Conservation (phyloP, 2,797 vertebrate genomes). For the Coracias cyanogaster region DNA sequence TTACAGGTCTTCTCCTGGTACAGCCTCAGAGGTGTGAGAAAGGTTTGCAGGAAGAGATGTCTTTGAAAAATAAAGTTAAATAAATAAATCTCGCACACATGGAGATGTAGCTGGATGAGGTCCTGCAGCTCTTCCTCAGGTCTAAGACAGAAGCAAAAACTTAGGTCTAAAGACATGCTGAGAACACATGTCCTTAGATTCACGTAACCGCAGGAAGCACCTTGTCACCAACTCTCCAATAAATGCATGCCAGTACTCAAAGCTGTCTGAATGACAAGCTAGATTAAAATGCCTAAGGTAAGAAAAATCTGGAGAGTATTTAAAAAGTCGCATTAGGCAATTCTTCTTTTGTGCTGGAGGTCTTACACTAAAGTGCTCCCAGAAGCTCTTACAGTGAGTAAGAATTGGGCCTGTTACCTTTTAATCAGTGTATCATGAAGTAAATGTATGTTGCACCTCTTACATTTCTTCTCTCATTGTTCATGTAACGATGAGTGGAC, state of each 20-base stretch:
- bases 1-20: not conserved
- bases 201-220: not conserved
- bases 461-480: conserved; percentile 39
- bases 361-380: not conserved
- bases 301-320: not conserved
- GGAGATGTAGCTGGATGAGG: not conserved
- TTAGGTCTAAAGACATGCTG: not conserved
- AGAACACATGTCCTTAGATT: not conserved
- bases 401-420: not conserved
- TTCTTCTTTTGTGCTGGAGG: not conserved
- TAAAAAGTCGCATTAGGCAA: not conserved
- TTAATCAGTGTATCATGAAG: conserved; percentile 36
- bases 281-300: not conserved
- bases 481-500: conserved; percentile 53
- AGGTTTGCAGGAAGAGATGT: not conserved
- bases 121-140: not conserved
- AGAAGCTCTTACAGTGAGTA: not conserved
- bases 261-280: not conserved
- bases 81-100: not conserved
- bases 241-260: not conserved
- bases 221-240: not conserved
- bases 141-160: not conserved
- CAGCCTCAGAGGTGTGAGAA: not conserved
- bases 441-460: not conserved
- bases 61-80: not conserved